Evolutionary conservation across 2,113 vertebrate genomes (phyloP).

Genomic region (Solea senegalensis): DNA sequence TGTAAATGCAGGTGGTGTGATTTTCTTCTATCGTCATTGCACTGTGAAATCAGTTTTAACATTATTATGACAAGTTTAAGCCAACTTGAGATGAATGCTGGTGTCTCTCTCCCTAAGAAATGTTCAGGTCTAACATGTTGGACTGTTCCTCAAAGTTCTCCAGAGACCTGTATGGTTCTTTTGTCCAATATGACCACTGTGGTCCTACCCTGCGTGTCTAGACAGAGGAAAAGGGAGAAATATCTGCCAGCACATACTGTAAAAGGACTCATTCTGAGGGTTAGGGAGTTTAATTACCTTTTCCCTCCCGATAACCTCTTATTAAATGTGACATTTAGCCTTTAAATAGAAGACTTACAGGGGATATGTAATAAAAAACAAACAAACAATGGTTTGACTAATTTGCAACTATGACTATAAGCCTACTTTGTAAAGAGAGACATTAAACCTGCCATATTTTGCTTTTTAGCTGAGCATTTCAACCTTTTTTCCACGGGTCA

Average conservation of each 20-base stretch:
- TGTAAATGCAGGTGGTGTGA: too few species aligned
- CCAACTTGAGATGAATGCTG: too few species aligned
- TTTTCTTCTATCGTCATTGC: too few species aligned
- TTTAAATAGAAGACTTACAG: conserved; percentile 39
- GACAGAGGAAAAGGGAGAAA: conserved; percentile 70
- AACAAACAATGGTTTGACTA: conserved; percentile 51
- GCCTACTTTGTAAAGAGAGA: conserved; percentile 12
- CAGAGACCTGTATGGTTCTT: conserved; percentile 65
- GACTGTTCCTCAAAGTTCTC: conserved; percentile 51
- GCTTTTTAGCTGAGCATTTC: too few species aligned
- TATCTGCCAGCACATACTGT: conserved; percentile 52
- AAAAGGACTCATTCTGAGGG: conserved; percentile 60
- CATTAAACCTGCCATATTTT: too few species aligned
- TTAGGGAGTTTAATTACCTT: conserved; percentile 65
- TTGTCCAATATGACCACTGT: conserved; percentile 56
- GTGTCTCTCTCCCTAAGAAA: conserved; percentile 8
- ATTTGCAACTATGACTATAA: conserved; percentile 15
- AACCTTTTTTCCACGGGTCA: too few species aligned
- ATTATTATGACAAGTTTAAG: neutral
- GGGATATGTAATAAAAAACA: conserved; percentile 53
- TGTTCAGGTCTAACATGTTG: conserved; percentile 32
- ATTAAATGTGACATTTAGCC: conserved; percentile 67
- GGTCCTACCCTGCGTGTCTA: conserved; percentile 69
- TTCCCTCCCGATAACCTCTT: conserved; percentile 72
- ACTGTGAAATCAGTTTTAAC: neutral